These are phyloP conservation scores for Eutrigla gurnardus DNA, from an alignment of 2,797 vertebrate genomes.

Conservation along the genomic window DNA sequence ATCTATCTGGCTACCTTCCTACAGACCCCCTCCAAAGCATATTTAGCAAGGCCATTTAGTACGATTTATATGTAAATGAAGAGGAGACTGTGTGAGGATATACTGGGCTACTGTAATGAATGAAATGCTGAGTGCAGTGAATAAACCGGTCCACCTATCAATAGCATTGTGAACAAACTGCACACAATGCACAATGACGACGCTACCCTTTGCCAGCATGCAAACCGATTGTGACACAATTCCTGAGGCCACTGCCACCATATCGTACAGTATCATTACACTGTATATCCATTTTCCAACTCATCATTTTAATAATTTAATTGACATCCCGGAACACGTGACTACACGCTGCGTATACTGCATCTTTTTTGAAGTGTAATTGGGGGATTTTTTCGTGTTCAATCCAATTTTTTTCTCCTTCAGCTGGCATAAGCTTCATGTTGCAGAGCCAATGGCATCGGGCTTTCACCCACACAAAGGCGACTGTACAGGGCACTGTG, in stretches of 20 bases:
- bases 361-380: constrained; percentile 70
- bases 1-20: background rate
- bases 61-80: background rate
- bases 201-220: background rate
- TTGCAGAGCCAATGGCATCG: constrained; percentile 49
- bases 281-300: constrained; percentile 2
- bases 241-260: background rate
- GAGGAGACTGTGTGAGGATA: background rate
- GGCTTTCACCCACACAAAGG: constrained; percentile 49
- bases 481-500: constrained; percentile 59
- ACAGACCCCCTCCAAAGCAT: background rate
- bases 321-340: background rate
- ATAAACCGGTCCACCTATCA: background rate
- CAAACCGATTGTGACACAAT: background rate
- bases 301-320: constrained; percentile 22
- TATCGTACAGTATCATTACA: constrained; percentile 2
- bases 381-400: constrained; percentile 60
- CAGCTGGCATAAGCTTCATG: constrained; percentile 44
- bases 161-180: background rate
- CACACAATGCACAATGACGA: background rate
- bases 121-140: background rate
- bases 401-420: constrained; percentile 54
- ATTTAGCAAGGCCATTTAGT: background rate
- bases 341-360: constrained; percentile 50
- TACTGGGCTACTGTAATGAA: too few species aligned